Evolutionary conservation across 2,888 invertebrate genomes (phyloP), one percentile per base, ranked within the genome.

Genomic region (Teleogryllus oceanicus): DNA sequence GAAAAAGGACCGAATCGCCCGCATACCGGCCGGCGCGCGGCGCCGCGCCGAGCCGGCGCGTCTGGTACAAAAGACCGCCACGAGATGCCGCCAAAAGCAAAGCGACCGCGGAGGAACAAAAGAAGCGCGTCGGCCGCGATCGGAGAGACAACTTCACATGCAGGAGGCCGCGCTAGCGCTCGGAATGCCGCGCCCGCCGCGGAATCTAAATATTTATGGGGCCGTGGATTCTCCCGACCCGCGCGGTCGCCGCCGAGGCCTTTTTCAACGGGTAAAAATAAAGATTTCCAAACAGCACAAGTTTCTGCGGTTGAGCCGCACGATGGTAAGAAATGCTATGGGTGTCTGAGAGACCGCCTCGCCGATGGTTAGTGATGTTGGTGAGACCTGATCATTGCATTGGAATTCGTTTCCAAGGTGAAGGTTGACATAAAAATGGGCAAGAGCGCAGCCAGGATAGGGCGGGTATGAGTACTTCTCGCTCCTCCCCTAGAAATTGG

Each of bases 221-320:
- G 62, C 62, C n/a, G 16, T 62, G n/a, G 62, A 62, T 62, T 62
- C 62, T n/a, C 62, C 62, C 37, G 37, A 37, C 37, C 37, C 37
- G 8, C 37, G 37, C 37, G 37, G 8, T 37, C 8, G 37, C 37
- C 37, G 37, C 37, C 37, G 37, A 37, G 37, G 37, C 37, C 37
- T 37, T 37, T 37, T 37, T 37, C 37, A 37, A 37, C 37, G 37
- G 37, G 37, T 37, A 37, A 37, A 37, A 37, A 37, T 37, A 37
- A 37, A 81, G 81, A 83, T 85, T 85, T 37, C 37, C 76, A 76
- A 76, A 74, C 20, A 74, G n/a, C 74, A 10, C 74, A n/a, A n/a
- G n/a, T 20, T 74, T 74, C 76, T 76, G 21, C 18, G 76, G 4
- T n/a, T 10, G 8, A 20, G 74, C 20, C n/a, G 20, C n/a, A 20